phyloP scores from a whole-genome alignment of 2,888 invertebrate species.

The Eristalis tenax region DNA sequence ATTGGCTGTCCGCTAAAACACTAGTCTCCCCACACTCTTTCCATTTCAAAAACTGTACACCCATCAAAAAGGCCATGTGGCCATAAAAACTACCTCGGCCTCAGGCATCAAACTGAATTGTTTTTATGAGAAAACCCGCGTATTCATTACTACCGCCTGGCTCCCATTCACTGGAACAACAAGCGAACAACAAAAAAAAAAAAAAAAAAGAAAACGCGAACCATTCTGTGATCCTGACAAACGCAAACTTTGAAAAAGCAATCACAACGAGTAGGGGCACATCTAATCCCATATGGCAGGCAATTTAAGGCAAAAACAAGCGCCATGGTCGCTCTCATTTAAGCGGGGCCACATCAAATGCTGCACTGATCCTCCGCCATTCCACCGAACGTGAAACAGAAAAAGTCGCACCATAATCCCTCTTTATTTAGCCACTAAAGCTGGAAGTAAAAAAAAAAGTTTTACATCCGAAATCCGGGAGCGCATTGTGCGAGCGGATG shows the following conservation, averaged over 20 bases:
- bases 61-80: not conserved
- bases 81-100: not conserved
- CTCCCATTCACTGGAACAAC: not conserved
- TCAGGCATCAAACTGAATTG: not conserved
- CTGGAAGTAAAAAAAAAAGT: not conserved
- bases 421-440: conserved; percentile 10
- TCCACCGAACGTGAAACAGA: not conserved
- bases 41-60: not conserved
- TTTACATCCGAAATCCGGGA: conserved; percentile 7
- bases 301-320: not conserved
- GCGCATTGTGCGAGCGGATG: conserved; percentile 5
- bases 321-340: not conserved
- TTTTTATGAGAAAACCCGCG: not conserved
- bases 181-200: not conserved
- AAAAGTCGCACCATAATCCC: conserved; percentile 17
- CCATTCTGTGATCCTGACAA: not conserved
- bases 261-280: not conserved
- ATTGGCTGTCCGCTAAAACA: not conserved
- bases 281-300: not conserved
- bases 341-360: not conserved
- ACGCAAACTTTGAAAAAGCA: not conserved
- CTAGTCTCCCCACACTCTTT: not conserved
- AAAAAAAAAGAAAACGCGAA: not conserved
- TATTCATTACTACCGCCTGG: not conserved
- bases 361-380: not conserved